Percentiles rank a stretch among this genome's conserved stretches.
Conservation (phyloP, 2,888 invertebrate genomes). For the Opisthograptis luteolata region DNA sequence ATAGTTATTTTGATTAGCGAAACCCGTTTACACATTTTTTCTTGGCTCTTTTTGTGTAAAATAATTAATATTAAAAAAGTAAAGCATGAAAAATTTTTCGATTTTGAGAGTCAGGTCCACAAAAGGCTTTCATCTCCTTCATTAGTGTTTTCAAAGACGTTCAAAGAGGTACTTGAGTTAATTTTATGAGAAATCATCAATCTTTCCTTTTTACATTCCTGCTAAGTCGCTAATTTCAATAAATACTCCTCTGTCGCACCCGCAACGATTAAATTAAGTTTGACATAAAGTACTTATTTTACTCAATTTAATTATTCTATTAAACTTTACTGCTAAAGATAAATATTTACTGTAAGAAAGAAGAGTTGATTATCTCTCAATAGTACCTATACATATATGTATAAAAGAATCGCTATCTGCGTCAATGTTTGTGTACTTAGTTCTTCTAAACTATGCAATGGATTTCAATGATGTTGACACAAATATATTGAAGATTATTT, state of each 20-base stretch:
- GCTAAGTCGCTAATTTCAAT: slow-evolving; percentile 8
- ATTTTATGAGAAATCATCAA: slow-evolving; percentile 21
- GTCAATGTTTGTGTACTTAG: too few relatives aligned
- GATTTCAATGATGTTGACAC: too few relatives aligned
- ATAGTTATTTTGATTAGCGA: too few relatives aligned
- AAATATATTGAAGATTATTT: too few relatives aligned
- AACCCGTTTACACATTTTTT: background rate
- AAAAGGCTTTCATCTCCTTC: slow-evolving; percentile 5
- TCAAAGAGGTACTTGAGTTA: slow-evolving; percentile 21
- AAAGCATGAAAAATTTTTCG: too few relatives aligned
- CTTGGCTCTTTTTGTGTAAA: too few relatives aligned
- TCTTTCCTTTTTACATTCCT: slow-evolving; percentile 23
- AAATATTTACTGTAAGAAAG: background rate
- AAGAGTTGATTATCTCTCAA: background rate
- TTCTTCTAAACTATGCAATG: too few relatives aligned
- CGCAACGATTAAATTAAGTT: slow-evolving; percentile 12
- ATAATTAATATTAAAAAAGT: too few relatives aligned
- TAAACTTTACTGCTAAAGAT: background rate
- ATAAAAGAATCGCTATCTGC: too few relatives aligned
- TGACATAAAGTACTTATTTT: slow-evolving; percentile 11
- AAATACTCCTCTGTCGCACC: background rate
- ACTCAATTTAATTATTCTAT: slow-evolving; percentile 5
- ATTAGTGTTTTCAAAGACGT: slow-evolving; percentile 7
- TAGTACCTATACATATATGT: too few relatives aligned
- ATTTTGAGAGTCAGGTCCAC: slow-evolving; percentile 17